phyloP scores from a whole-genome alignment of 1,140 invertebrate genomes.

The Nasonia longicornis region DNA sequence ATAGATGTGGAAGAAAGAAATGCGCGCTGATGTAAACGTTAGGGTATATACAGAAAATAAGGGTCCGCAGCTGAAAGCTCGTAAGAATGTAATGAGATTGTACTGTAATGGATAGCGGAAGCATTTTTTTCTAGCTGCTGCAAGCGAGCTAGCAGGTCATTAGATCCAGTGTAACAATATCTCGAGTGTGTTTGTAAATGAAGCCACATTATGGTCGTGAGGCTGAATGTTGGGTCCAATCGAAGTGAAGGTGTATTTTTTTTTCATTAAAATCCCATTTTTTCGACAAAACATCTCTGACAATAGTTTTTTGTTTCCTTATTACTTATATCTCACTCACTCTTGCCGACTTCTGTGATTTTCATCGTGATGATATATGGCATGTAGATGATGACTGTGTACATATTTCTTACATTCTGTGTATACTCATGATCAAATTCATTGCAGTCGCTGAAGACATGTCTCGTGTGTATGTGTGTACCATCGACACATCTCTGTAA shows the following conservation, averaged over 20 bases:
- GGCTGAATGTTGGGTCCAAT: slow-evolving; percentile 48
- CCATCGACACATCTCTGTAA: no score
- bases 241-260: slow-evolving; percentile 47
- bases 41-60: slow-evolving; percentile 50
- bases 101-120: slow-evolving; percentile 24
- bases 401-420: slow-evolving; percentile 54
- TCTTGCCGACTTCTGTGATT: slow-evolving; percentile 8
- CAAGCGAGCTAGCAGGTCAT: slow-evolving; percentile 39
- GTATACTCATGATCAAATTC: slow-evolving; percentile 52
- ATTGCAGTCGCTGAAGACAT: neutral
- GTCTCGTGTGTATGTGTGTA: no score
- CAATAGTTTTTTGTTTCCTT: slow-evolving; percentile 37
- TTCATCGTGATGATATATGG: slow-evolving; percentile 57
- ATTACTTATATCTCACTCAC: neutral
- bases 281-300: slow-evolving; percentile 31
- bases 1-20: slow-evolving; percentile 50
- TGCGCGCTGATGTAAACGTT: slow-evolving; percentile 39
- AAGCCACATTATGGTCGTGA: slow-evolving; percentile 43
- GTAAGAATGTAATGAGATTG: slow-evolving; percentile 63
- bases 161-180: slow-evolving; percentile 36
- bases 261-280: slow-evolving; percentile 43
- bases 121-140: slow-evolving; percentile 39
- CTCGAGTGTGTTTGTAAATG: slow-evolving; percentile 41
- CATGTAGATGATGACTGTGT: slow-evolving; percentile 49
- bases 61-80: slow-evolving; percentile 57